Percentiles rank a stretch among this genome's conserved stretches.
Conservation (phyloP, 1,140 invertebrate species). For the Lepidostoma basale region DNA sequence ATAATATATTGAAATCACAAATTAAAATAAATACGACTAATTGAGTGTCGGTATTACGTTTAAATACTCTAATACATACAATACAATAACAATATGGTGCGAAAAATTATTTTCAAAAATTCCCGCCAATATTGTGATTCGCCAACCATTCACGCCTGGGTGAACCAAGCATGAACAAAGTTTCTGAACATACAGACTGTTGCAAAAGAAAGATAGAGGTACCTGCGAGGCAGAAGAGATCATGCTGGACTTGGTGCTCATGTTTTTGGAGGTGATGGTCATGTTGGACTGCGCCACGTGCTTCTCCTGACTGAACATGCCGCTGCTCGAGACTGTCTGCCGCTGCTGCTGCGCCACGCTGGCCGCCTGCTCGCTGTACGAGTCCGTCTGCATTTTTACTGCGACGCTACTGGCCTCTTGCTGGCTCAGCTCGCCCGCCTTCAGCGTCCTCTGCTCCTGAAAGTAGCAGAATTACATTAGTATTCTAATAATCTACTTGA, state of each 20-base stretch:
- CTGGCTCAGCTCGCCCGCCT: constrained; percentile 80
- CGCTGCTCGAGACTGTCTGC: constrained; percentile 78
- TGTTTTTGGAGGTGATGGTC: constrained; percentile 76
- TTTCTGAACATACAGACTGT: too few species aligned
- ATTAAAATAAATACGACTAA: too few species aligned
- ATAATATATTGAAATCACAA: too few species aligned
- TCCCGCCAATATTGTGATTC: too few species aligned
- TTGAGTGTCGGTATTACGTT: too few species aligned
- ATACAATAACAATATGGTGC: too few species aligned
- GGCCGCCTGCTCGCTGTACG: constrained; percentile 84
- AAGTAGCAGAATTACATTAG: constrained; percentile 40
- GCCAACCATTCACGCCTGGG: background rate
- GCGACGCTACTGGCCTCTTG: constrained; percentile 86
- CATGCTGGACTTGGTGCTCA: constrained; percentile 71
- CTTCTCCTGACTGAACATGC: constrained; percentile 81
- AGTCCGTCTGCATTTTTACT: constrained; percentile 84
- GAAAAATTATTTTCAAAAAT: background rate
- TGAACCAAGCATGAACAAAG: background rate
- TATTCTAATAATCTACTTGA: background rate
- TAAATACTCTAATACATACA: too few species aligned
- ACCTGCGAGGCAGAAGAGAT: constrained; percentile 59
- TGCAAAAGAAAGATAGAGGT: too few species aligned
- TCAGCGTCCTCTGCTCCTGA: constrained; percentile 80
- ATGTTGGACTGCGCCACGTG: constrained; percentile 78
- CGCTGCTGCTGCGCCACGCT: constrained; percentile 65